phyloP scores from a whole-genome alignment of 1,140 invertebrate genomes.

The Acromyrmex heyeri region DNA sequence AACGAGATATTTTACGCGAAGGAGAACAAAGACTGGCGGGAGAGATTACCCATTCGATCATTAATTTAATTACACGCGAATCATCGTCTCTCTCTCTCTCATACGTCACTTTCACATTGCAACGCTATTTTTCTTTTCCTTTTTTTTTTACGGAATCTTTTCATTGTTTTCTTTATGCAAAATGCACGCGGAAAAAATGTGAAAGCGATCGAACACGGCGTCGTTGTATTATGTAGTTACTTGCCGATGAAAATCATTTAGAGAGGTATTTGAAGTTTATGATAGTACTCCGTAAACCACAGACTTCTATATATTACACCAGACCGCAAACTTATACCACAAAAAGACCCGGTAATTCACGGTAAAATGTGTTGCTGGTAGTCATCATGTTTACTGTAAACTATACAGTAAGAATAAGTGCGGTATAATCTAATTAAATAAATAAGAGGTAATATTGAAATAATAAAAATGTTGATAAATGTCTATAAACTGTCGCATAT shows the following conservation, averaged over 20 bases:
- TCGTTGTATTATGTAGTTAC: conserved; percentile 27
- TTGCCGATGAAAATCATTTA: conserved; percentile 12
- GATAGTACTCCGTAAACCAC: not conserved
- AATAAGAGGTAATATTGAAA: no score
- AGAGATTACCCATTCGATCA: conserved; percentile 42
- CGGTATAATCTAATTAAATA: no score
- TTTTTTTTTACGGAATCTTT: not conserved
- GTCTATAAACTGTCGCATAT: no score
- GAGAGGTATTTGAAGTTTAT: not conserved
- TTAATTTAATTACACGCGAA: conserved; percentile 57
- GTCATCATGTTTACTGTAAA: no score
- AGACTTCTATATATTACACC: no score
- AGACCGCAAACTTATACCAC: no score
- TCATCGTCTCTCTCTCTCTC: conserved; percentile 10
- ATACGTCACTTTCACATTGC: conserved; percentile 45
- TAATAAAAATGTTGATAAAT: no score
- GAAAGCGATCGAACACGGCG: conserved; percentile 32
- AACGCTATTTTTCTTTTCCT: conserved; percentile 1
- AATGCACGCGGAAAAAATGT: conserved; percentile 45
- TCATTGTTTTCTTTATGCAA: conserved; percentile 51
- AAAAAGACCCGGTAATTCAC: no score
- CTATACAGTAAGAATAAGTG: no score
- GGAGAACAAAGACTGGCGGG: conserved; percentile 34
- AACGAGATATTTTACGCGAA: conserved; percentile 15
- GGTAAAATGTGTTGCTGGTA: no score